Base-by-base conservation (phyloP, 2,888 invertebrate species). In the Balanococcus diminutus region DNA sequence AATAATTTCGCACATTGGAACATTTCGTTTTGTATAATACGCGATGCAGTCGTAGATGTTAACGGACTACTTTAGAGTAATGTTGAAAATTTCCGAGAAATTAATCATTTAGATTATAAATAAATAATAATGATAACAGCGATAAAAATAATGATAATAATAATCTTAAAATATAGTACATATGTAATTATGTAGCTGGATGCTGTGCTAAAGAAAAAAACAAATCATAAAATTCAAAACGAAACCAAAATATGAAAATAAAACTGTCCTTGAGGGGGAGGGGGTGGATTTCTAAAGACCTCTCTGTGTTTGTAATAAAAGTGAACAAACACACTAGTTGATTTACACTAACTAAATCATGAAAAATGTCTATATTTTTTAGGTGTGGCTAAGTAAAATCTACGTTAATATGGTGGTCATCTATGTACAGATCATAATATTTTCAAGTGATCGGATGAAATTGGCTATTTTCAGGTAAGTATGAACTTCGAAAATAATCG, bases 91-190 rank as follows among this genome's bases (percentile, higher is more conserved):
- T 79, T 36, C 75, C 75, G 75, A 79, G 28, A 36, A 36, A 79
- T 32, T 79, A n/a, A 79, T 36, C 36, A 36, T 28, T 79, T 79
- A 79, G 19, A 19, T 28, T 79, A 79, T 79, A 36, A 36, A 79
- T 79, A 79, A 79, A 79, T 79, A 28, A 79, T 79, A 79, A 79
- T 79, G 32, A 79, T 79, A 79, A 36, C 28, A 79, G 75, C 36
- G 36, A 79, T 79, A 67, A 67, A 67, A 67, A 67, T 79, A 36
- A 79, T 16, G 31, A 36, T 79, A 79, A 79, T 79, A 79, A 79
- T 79, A 79, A 79, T 79, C 75, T 79, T 79, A 79, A 72, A 79
- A 79, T 79, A 79, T 79, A 67, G 67, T 67, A 79, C 75, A 79
- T 79, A n/a, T n/a, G n/a, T n/a, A 25, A 79, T 36, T 79, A 79